Conservation (phyloP, 2,113 vertebrate species). For the Entelurus aequoreus region DNA sequence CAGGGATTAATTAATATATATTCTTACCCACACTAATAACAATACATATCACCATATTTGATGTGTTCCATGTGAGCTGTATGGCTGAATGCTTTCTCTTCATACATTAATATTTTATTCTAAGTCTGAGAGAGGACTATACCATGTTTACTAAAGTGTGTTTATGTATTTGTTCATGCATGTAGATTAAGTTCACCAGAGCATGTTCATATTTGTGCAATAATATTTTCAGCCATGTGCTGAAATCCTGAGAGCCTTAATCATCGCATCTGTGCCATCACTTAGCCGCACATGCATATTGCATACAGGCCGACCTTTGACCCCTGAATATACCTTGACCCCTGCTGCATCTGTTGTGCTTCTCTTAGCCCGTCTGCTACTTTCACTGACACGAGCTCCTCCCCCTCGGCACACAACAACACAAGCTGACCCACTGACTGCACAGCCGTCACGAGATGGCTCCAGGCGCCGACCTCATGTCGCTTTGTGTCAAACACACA, state of each 20-base stretch:
- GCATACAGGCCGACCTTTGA: slow-evolving; percentile 35
- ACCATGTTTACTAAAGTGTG: too few species aligned
- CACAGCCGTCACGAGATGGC: slow-evolving; percentile 17
- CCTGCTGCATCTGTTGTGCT: slow-evolving; percentile 41
- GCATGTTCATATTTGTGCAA: background rate
- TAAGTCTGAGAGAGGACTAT: too few species aligned
- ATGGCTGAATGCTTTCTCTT: too few species aligned
- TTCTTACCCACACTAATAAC: too few species aligned
- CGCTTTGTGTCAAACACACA: slow-evolving; percentile 5
- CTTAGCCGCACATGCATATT: slow-evolving; percentile 6
- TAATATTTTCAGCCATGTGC: slow-evolving; percentile 8
- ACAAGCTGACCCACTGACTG: background rate
- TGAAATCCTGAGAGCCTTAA: slow-evolving; percentile 3
- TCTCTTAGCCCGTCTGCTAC: slow-evolving; percentile 46
- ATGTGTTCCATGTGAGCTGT: too few species aligned
- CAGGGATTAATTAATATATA: too few species aligned
- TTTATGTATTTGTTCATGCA: slow-evolving; percentile 6
- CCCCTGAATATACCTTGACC: slow-evolving; percentile 28
- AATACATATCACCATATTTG: too few species aligned
- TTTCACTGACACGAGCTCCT: slow-evolving; percentile 13
- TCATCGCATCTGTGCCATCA: slow-evolving; percentile 5
- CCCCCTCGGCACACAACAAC: background rate
- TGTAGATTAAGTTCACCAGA: too few species aligned
- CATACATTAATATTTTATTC: too few species aligned
- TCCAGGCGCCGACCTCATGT: slow-evolving; percentile 29